phyloP scores from a whole-genome alignment of 2,113 vertebrate genomes.

The Lepisosteus oculatus region DNA sequence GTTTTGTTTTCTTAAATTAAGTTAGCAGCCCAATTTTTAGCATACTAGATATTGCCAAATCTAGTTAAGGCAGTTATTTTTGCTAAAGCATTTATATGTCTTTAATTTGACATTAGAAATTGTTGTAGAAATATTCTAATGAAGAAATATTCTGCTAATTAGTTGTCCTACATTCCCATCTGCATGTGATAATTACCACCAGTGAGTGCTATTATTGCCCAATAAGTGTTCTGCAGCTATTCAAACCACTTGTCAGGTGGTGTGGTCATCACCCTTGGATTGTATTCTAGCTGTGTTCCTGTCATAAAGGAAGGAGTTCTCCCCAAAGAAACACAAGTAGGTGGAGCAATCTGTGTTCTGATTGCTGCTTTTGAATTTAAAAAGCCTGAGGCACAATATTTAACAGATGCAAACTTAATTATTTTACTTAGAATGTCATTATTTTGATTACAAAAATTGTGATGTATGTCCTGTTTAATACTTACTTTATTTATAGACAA shows the following conservation, averaged over 20 bases:
- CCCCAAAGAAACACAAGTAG: constrained; percentile 7
- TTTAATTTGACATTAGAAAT: constrained; percentile 1
- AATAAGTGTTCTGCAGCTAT: constrained; percentile 22
- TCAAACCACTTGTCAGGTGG: constrained; percentile 22
- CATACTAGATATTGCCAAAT: too few relatives aligned
- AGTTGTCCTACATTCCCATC: constrained; percentile 35
- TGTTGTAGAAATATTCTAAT: constrained; percentile 14
- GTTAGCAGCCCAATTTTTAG: too few relatives aligned
- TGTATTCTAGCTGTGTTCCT: constrained; percentile 23
- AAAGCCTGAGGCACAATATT: background rate
- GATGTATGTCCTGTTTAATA: background rate
- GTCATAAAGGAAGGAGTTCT: constrained; percentile 9
- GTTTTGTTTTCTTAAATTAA: too few relatives aligned
- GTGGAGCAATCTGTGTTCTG: background rate
- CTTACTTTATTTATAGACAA: background rate
- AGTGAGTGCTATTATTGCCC: constrained; percentile 20
- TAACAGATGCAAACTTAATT: background rate
- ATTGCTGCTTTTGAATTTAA: background rate
- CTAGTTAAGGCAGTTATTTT: too few relatives aligned
- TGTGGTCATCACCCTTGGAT: constrained; percentile 20
- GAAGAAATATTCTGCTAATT: constrained; percentile 10
- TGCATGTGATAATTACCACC: constrained; percentile 57
- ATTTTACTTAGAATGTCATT: background rate
- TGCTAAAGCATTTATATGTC: background rate
- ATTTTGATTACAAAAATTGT: background rate